These are phyloP conservation scores for Sylvilagus bachmani DNA, from an alignment of 2,113 vertebrate genomes.

Conservation along the genomic window DNA sequence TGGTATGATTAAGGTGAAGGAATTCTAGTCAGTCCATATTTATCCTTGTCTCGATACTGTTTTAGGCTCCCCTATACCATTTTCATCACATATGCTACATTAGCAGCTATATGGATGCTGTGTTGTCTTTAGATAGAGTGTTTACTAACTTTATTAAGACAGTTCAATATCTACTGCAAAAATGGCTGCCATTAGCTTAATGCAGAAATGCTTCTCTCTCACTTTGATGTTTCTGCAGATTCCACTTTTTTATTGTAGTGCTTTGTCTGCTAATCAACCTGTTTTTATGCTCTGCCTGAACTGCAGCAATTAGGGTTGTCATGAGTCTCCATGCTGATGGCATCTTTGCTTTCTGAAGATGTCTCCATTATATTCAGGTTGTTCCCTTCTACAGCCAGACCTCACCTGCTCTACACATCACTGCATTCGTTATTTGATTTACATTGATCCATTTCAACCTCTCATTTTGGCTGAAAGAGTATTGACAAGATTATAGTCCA, in stretches of 20 bases:
- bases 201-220: not conserved
- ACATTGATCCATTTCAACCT: not conserved
- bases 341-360: constrained; percentile 18
- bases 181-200: not conserved
- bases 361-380: not conserved
- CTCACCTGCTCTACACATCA: not conserved
- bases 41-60: not conserved
- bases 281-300: not conserved
- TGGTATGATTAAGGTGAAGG: not conserved
- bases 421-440: not conserved
- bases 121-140: not conserved
- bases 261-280: not conserved
- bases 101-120: fast-evolving
- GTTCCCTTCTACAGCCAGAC: not conserved
- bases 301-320: not conserved
- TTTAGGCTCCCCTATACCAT: not conserved
- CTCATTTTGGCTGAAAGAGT: not conserved
- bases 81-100: not conserved
- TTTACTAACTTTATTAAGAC: not conserved
- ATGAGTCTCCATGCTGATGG: not conserved
- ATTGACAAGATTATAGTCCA: not conserved
- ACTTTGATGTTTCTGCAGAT: not conserved
- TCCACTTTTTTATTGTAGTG: not conserved
- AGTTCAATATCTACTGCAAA: not conserved
- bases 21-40: not conserved